Evolutionary conservation across 2,888 invertebrate genomes (phyloP).

Genomic region (Drosophila neonasuta): DNA sequence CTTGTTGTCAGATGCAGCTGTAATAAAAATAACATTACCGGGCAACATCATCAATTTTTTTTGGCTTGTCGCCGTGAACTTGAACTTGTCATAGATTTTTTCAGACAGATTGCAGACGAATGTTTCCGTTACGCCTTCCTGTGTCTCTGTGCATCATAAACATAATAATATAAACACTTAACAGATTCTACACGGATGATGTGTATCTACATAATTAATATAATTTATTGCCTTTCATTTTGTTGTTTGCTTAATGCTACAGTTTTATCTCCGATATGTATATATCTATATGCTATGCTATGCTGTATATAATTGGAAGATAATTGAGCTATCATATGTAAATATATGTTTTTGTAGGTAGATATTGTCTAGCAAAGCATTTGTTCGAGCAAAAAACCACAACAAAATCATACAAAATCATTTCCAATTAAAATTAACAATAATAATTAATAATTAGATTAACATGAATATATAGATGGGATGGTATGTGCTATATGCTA

Average conservation of each 20-base stretch:
- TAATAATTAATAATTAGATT: conserved; percentile 39
- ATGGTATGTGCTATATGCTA: conserved; percentile 8
- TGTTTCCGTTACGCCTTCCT: conserved; percentile 46
- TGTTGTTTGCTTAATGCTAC: conserved; percentile 60
- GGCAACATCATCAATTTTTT: conserved; percentile 48
- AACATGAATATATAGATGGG: conserved; percentile 32
- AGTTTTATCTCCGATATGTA: conserved; percentile 64
- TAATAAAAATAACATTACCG: conserved; percentile 70
- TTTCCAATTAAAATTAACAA: conserved; percentile 33
- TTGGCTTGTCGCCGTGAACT: conserved; percentile 70
- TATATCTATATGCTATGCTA: conserved; percentile 61
- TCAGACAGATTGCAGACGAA: conserved; percentile 42
- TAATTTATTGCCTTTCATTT: conserved; percentile 66
- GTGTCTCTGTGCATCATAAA: not conserved
- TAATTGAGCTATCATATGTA: conserved; percentile 63
- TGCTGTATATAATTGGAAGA: conserved; percentile 60
- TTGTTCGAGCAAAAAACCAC: conserved; percentile 57
- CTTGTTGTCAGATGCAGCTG: conserved; percentile 53
- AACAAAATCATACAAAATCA: conserved; percentile 55
- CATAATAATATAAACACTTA: not conserved
- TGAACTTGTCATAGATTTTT: conserved; percentile 76
- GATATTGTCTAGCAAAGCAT: conserved; percentile 56
- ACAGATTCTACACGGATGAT: conserved; percentile 6
- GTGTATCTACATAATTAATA: conserved; percentile 52
- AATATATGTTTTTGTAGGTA: conserved; percentile 22